Evolutionary conservation across 35 echinoderm and acorn worm species (phyloP).

Genomic region (Lytechinus variegatus): DNA sequence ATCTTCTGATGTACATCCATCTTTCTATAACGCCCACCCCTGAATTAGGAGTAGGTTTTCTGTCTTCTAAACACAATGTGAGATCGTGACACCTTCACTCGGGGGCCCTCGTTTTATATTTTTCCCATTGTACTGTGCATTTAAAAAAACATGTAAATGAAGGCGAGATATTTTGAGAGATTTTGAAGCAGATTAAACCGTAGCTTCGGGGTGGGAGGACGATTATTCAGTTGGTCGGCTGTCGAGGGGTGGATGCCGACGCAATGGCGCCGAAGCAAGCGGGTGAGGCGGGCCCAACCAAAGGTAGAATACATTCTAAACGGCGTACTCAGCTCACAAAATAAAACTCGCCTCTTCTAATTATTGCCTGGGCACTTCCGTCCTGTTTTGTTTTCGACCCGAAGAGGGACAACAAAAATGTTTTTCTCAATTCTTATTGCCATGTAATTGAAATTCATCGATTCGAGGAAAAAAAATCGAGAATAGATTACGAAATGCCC

Average conservation of each 20-base stretch:
- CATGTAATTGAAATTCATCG: neutral
- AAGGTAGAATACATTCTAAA: slow-evolving; percentile 32
- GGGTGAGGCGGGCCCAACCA: slow-evolving; percentile 16
- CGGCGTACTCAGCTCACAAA: neutral
- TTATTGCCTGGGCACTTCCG: neutral
- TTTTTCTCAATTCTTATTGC: neutral
- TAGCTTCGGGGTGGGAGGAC: slow-evolving; percentile 42
- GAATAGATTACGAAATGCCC: neutral
- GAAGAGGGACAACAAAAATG: neutral
- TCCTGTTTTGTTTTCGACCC: neutral
- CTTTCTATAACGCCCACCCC: neutral
- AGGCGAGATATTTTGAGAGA: slow-evolving; percentile 55
- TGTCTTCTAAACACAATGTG: neutral
- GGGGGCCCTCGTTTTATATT: slow-evolving; percentile 35
- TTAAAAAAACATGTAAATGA: slow-evolving; percentile 45
- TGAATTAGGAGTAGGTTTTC: neutral
- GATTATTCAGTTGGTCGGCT: slow-evolving; percentile 51
- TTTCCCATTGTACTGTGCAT: slow-evolving; percentile 38
- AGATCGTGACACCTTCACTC: slow-evolving; percentile 2
- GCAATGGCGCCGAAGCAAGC: slow-evolving; percentile 8
- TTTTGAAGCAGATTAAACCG: slow-evolving; percentile 48
- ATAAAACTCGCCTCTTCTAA: neutral
- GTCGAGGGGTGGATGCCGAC: slow-evolving; percentile 30
- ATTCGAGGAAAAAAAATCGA: neutral
- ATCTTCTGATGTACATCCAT: neutral